These are phyloP conservation scores for Ricordea florida DNA, from an alignment of 92 coral and sea anemone genomes.

Conservation along the genomic window DNA sequence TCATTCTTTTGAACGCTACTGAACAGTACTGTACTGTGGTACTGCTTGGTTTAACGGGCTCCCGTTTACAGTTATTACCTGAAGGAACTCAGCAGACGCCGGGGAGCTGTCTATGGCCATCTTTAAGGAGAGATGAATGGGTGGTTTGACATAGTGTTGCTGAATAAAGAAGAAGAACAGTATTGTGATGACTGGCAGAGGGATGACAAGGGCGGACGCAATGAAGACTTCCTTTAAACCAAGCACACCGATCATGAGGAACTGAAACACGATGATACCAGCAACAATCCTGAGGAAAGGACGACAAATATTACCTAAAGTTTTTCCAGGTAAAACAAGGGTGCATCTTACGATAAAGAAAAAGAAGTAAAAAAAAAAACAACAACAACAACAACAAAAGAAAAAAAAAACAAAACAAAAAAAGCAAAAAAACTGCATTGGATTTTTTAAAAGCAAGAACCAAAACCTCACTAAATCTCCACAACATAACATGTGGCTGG, in stretches of 20 bases:
- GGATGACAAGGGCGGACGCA: constrained; percentile 67
- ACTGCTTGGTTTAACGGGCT: no score
- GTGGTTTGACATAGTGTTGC: constrained; percentile 57
- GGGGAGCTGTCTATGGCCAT: constrained; percentile 27
- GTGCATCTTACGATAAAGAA: neutral
- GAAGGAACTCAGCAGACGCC: constrained; percentile 58
- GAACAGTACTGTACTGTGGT: no score
- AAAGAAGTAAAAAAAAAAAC: no score
- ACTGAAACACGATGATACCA: constrained; percentile 77
- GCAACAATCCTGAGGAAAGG: constrained; percentile 68
- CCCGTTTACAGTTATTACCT: no score
- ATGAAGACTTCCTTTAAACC: constrained; percentile 72
- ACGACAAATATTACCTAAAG: neutral
- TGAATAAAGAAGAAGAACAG: constrained; percentile 74
- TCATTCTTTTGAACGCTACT: no score
- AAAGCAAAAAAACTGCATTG: no score
- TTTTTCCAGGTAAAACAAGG: neutral
- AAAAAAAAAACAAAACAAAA: no score
- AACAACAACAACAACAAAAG: no score
- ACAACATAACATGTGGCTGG: no score
- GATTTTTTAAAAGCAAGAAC: no score
- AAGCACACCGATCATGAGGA: constrained; percentile 86
- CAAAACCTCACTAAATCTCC: no score
- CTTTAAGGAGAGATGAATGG: constrained; percentile 52
- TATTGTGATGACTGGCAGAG: constrained; percentile 80